Conservation (phyloP, 2,113 vertebrate genomes). For the Hystrix cristata region DNA sequence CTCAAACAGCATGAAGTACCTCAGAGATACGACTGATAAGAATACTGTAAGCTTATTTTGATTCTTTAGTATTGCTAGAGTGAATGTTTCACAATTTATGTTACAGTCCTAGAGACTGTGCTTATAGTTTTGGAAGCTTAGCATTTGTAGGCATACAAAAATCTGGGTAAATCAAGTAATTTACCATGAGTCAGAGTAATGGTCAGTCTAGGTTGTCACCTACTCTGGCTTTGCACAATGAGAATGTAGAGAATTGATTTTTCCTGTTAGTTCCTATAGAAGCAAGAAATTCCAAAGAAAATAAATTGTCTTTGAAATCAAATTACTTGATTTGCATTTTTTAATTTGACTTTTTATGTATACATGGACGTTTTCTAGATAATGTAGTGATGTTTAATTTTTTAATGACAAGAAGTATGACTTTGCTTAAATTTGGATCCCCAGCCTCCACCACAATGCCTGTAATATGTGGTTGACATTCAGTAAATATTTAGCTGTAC, state of each 20-base stretch:
- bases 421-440: neutral
- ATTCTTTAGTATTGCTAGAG: neutral
- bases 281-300: conserved; percentile 36
- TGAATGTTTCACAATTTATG: conserved; percentile 1
- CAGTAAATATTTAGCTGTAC: conserved; percentile 51
- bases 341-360: neutral
- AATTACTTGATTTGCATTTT: conserved; percentile 17
- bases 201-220: neutral
- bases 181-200: neutral
- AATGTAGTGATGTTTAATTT: neutral
- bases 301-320: conserved; percentile 44
- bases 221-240: neutral
- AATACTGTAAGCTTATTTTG: neutral
- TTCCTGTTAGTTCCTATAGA: neutral
- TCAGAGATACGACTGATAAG: neutral
- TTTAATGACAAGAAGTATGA: neutral
- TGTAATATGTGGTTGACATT: neutral
- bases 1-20: neutral
- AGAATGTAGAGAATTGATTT: conserved; percentile 32
- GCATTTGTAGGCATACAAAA: conserved; percentile 23
- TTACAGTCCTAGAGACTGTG: neutral
- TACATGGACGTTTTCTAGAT: neutral
- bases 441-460: neutral
- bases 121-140: neutral
- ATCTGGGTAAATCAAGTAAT: neutral